Percentiles rank a stretch among this genome's conserved stretches.
Conservation (phyloP, 2,797 vertebrate species). For the Spinibarbus caldwelli region DNA sequence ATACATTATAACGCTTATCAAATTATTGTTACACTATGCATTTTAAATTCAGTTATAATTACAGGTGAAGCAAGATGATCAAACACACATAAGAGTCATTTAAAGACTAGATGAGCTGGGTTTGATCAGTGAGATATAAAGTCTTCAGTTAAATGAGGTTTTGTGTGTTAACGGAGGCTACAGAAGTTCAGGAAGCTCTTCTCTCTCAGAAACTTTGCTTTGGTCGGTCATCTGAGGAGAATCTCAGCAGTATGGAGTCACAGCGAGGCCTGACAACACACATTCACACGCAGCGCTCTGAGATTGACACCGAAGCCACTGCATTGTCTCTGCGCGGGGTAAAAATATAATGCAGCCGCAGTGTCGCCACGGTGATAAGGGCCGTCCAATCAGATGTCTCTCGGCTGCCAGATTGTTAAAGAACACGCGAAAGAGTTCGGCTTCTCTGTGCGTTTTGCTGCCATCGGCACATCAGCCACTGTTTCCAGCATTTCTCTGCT, state of each 20-base stretch:
- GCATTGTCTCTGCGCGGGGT: conserved; percentile 55
- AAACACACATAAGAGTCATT: not conserved
- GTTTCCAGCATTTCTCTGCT: conserved; percentile 68
- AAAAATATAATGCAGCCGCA: conserved; percentile 64
- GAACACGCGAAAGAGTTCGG: too few species aligned
- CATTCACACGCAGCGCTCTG: conserved; percentile 9
- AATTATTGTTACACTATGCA: too few species aligned
- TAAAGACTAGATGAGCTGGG: too few species aligned
- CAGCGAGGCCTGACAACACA: conserved; percentile 19
- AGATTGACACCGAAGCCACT: conserved; percentile 61
- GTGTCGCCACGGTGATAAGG: conserved; percentile 58
- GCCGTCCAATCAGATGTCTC: conserved; percentile 63
- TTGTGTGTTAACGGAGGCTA: not conserved
- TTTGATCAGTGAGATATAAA: conserved; percentile 4
- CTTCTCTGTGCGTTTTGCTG: conserved; percentile 49
- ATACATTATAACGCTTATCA: too few species aligned
- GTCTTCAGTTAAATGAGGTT: not conserved
- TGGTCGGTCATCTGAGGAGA: conserved; percentile 32
- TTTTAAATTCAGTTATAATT: too few species aligned
- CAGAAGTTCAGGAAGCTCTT: conserved; percentile 38
- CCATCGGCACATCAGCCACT: conserved; percentile 54
- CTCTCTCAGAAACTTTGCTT: conserved; percentile 45
- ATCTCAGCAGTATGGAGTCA: not conserved
- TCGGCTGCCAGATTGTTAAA: conserved; percentile 65
- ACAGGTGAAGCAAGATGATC: not conserved